phyloP scores from a whole-genome alignment of 2,888 invertebrate genomes.

The Cheilosia pagana region DNA sequence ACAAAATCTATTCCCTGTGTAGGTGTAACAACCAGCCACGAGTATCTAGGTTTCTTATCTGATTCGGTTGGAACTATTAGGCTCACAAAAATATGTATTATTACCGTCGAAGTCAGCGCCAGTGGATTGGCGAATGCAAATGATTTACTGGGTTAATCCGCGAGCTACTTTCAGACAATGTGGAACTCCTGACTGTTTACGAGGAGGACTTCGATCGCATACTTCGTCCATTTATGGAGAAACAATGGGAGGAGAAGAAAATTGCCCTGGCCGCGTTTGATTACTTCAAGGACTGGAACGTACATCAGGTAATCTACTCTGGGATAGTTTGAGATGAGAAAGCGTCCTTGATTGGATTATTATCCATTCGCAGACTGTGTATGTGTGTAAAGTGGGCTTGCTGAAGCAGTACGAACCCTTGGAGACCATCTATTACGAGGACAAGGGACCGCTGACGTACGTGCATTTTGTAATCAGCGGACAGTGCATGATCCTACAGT shows the following conservation, averaged over 20 bases:
- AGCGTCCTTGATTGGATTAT: constrained; percentile 1
- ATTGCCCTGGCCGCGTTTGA: constrained; percentile 79
- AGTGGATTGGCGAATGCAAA: constrained; percentile 40
- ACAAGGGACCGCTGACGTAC: constrained; percentile 79
- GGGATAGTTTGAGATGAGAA: background rate
- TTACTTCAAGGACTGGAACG: constrained; percentile 80
- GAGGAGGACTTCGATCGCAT: constrained; percentile 85
- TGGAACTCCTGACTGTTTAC: constrained; percentile 87
- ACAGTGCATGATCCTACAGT: constrained; percentile 82
- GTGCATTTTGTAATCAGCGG: constrained; percentile 82
- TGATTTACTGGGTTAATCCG: constrained; percentile 78
- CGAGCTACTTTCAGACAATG: constrained; percentile 82
- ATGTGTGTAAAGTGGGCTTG: constrained; percentile 78
- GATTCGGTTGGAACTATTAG: constrained; percentile 59
- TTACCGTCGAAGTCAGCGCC: constrained; percentile 13
- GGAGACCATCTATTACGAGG: constrained; percentile 80
- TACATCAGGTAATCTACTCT: constrained; percentile 78
- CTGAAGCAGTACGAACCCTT: constrained; percentile 80
- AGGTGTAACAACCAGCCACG: constrained; percentile 12
- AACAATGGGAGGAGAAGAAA: constrained; percentile 80
- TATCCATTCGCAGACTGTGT: constrained; percentile 73
- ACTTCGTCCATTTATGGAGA: constrained; percentile 79
- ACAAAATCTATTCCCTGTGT: constrained; percentile 38
- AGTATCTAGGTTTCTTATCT: constrained; percentile 60
- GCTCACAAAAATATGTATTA: constrained; percentile 66